Conservation (phyloP, 2,888 invertebrate genomes). For the Drosophila tanythrix region DNA sequence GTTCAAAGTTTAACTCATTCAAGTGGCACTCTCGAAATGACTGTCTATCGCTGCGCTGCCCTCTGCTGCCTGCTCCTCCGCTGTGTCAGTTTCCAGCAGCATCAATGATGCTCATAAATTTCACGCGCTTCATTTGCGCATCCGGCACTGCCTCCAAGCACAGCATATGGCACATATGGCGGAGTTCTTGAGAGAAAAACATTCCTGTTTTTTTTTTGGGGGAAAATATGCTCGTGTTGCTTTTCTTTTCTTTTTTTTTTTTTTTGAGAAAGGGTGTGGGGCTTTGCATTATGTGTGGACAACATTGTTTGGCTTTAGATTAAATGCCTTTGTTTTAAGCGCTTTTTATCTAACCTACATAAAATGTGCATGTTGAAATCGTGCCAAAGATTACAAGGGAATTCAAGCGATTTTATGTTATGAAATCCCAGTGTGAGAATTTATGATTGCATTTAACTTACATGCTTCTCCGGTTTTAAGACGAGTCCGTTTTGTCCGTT, state of each 20-base stretch:
- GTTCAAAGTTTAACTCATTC: conserved; percentile 76
- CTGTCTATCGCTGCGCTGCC: conserved; percentile 62
- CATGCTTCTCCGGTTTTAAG: conserved; percentile 84
- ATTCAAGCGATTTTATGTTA: conserved; percentile 39
- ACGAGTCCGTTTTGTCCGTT: conserved; percentile 76
- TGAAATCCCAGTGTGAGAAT: conserved; percentile 48
- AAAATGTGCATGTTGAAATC: conserved; percentile 72
- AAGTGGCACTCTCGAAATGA: conserved; percentile 64
- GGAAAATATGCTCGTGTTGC: not conserved
- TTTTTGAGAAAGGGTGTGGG: not conserved
- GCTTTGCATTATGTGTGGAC: conserved; percentile 50
- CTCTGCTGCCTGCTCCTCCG: conserved; percentile 14
- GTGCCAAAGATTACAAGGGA: conserved; percentile 59
- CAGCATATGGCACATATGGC: conserved; percentile 63
- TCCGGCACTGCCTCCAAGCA: conserved; percentile 49
- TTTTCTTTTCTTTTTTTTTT: not conserved
- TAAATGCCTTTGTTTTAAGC: conserved; percentile 74
- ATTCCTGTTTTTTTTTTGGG: conserved; percentile 39
- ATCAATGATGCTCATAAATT: conserved; percentile 62
- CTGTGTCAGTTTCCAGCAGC: not conserved
- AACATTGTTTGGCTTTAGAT: conserved; percentile 76
- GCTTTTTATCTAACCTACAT: conserved; percentile 76
- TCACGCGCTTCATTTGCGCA: conserved; percentile 73
- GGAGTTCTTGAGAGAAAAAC: conserved; percentile 57
- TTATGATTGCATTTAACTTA: conserved; percentile 76